These are phyloP conservation scores for Drosophila novamexicana DNA, from an alignment of 1,140 invertebrate species.

Conservation along the genomic window DNA sequence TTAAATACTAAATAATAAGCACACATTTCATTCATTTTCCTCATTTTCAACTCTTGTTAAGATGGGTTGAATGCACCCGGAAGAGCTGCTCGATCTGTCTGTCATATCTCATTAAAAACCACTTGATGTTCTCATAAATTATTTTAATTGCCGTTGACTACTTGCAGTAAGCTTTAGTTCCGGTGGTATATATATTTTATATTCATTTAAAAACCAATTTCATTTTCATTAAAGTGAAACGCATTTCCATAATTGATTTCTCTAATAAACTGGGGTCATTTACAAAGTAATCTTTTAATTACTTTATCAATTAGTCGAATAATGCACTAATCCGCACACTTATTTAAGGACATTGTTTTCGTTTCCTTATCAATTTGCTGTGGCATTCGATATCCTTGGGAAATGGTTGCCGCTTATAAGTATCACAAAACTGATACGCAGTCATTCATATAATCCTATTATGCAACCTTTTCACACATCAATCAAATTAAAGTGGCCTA, in stretches of 20 bases:
- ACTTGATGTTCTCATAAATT: not conserved
- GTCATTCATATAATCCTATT: constrained; percentile 10
- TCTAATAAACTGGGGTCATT: too few species aligned
- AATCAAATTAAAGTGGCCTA: constrained; percentile 64
- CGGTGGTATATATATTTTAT: not conserved
- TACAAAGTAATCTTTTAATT: too few species aligned
- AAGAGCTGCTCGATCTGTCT: not conserved
- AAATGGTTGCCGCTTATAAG: constrained; percentile 34
- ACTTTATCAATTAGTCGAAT: too few species aligned
- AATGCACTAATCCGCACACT: too few species aligned
- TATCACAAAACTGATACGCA: constrained; percentile 30
- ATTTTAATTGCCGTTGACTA: not conserved
- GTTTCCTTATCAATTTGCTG: not conserved
- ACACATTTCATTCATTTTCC: too few species aligned
- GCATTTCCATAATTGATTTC: too few species aligned
- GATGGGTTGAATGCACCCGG: not conserved
- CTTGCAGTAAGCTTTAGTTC: not conserved
- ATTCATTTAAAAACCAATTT: constrained; percentile 1
- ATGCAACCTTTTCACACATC: constrained; percentile 57
- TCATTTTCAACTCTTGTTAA: not conserved
- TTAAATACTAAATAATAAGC: too few species aligned
- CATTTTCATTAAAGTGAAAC: not conserved
- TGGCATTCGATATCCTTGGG: constrained; percentile 5
- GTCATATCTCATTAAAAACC: not conserved
- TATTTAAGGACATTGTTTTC: not conserved